These are phyloP conservation scores for Epizoanthus ramosus DNA, from an alignment of 92 coral and sea anemone genomes.

Conservation along the genomic window DNA sequence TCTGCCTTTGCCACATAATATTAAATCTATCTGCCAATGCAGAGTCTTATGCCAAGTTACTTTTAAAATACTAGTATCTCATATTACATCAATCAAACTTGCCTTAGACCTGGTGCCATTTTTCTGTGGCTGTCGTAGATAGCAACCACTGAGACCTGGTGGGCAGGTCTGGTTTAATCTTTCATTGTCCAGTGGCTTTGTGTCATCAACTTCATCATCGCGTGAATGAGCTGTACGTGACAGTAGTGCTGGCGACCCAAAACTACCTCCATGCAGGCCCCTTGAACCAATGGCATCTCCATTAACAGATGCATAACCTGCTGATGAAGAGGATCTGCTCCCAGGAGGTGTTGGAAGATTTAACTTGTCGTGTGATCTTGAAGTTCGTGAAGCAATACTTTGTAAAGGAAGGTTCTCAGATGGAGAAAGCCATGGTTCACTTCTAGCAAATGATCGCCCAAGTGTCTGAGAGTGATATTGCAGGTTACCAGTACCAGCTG, in stretches of 20 bases:
- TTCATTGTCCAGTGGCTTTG: constrained; percentile 15
- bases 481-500: constrained; percentile 2
- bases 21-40: too few relatives aligned
- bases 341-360: constrained; percentile 59
- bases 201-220: constrained; percentile 33
- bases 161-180: constrained; percentile 57
- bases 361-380: constrained; percentile 21
- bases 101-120: not conserved
- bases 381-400: not conserved
- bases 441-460: constrained; percentile 21
- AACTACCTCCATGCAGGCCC: not conserved
- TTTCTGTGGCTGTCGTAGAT: constrained; percentile 38
- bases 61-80: not conserved
- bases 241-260: not conserved
- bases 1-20: too few relatives aligned
- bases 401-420: not conserved
- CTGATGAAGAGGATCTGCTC: constrained; percentile 43
- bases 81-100: not conserved
- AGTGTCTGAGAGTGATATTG: constrained; percentile 13
- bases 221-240: not conserved
- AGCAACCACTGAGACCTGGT: constrained; percentile 57
- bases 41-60: too few relatives aligned
- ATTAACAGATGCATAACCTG: constrained; percentile 34
- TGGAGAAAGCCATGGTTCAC: constrained; percentile 31
- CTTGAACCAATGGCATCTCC: constrained; percentile 9